These are phyloP conservation scores for Erythrocercus mccallii DNA, from an alignment of 2,113 vertebrate species.

Conservation along the genomic window DNA sequence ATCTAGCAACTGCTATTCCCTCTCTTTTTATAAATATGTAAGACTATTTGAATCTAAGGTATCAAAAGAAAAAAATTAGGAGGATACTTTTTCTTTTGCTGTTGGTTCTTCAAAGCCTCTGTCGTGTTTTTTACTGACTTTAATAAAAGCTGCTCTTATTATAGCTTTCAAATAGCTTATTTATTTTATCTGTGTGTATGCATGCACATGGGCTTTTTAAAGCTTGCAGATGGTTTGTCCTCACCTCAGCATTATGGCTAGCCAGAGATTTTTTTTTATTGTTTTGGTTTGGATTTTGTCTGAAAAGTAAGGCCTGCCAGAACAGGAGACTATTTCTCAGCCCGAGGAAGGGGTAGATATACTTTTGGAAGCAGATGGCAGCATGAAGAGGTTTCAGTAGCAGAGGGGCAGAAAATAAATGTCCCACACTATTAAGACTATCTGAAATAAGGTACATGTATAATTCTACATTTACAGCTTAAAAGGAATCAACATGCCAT, in stretches of 20 bases:
- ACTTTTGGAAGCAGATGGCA: neutral
- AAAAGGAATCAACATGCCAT: neutral
- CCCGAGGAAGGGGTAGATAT: neutral
- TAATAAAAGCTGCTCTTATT: neutral
- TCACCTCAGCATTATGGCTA: slow-evolving; percentile 1
- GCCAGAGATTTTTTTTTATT: neutral
- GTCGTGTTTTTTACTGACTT: neutral
- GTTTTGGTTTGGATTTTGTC: neutral
- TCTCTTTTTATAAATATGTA: neutral
- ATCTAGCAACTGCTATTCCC: neutral
- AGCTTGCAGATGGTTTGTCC: slow-evolving; percentile 49
- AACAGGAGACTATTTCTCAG: neutral
- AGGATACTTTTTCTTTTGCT: neutral
- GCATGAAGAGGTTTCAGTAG: neutral
- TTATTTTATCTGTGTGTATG: neutral
- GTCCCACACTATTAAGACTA: neutral
- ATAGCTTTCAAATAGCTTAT: neutral
- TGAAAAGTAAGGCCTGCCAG: neutral
- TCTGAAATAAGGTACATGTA: neutral
- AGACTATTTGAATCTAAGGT: neutral
- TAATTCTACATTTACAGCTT: neutral
- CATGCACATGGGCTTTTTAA: neutral
- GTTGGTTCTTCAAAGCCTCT: neutral
- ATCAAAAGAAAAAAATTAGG: neutral
- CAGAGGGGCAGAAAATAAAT: neutral